Base-by-base conservation (phyloP, 2,113 vertebrate species). In the Leucoraja erinaceus region DNA sequence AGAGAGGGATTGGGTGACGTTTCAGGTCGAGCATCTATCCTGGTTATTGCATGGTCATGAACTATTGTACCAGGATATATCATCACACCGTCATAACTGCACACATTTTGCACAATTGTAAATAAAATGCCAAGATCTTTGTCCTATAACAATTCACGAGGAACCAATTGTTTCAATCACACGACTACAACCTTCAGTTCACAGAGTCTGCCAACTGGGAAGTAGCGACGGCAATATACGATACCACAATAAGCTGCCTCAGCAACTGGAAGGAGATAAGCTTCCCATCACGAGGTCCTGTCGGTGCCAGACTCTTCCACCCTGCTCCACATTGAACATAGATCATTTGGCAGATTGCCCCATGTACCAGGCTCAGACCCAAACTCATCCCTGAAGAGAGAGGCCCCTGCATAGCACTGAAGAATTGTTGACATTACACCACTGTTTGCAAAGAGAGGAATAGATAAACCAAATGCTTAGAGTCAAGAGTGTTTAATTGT, bases 21-120 rank as follows among this genome's bases (percentile, higher is more conserved):
- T 47, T 47, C 38, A 47, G 38, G 38, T 47, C 3, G 38, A 47
- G 94, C 94, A 93, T 11, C 79, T 33, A 86, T 94, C 93, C 25
- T 93, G 93, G 92, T 93, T 94, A 93, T 91, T 93, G 93, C 90
- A 94, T 93, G 93, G 94, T 77, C 94, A 93, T 93, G 93, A 94
- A 95, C 93, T 94, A 93, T 78, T 93, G 94, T 94, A 94, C 94
- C 94, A 94, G 94, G 72, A 92, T 88, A 63, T 93, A 86, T 7
- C 63, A 93, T 93, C 94, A 95, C 72, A 93, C 93, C 93, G 93
- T 93, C n/a, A 75, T 88, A 91, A 94, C 92, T 68, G 74, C 93
- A 61, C 77, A 93, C 93, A 93, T 94, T 93, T 91, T 91, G 31
- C 68, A 54, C 18, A 72, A 91, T 91, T 72, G 25, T 54, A 54